Conservation (phyloP, 1,140 invertebrate species). For the Drosophila rhopaloa region DNA sequence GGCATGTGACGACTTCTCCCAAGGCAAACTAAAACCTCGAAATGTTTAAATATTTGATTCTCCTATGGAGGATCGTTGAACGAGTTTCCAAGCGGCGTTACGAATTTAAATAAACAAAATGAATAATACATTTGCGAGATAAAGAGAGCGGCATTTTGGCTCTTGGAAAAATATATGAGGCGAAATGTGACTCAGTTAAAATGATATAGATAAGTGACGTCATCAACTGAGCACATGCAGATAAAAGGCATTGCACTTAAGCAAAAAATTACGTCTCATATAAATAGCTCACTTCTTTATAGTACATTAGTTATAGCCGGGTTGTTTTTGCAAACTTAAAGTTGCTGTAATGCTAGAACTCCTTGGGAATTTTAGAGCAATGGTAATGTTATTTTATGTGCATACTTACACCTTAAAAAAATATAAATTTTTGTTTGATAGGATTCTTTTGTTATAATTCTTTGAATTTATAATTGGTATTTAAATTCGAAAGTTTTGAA, state of each 20-base stretch:
- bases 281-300: too few relatives aligned
- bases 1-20: constrained; percentile 61
- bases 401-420: too few relatives aligned
- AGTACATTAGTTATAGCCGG: too few relatives aligned
- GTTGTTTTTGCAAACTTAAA: too few relatives aligned
- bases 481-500: too few relatives aligned
- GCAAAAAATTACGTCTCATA: background rate
- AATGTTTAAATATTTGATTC: constrained; percentile 38
- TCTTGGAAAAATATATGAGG: background rate
- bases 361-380: too few relatives aligned
- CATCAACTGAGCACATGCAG: constrained; percentile 52
- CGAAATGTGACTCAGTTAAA: constrained; percentile 46
- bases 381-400: too few relatives aligned
- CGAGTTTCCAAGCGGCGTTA: constrained; percentile 31
- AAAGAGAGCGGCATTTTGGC: constrained; percentile 1
- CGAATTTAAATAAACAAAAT: constrained; percentile 51
- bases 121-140: constrained; percentile 63
- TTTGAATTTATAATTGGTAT: too few relatives aligned
- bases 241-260: constrained; percentile 15
- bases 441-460: too few relatives aligned
- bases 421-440: too few relatives aligned
- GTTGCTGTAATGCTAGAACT: too few relatives aligned
- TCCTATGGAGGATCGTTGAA: constrained; percentile 25
- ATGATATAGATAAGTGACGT: constrained; percentile 55
- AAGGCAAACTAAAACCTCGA: constrained; percentile 54